Percentiles rank a stretch among this genome's conserved stretches.
Conservation (phyloP, 2,888 invertebrate genomes). For the Diarsia brunnea region DNA sequence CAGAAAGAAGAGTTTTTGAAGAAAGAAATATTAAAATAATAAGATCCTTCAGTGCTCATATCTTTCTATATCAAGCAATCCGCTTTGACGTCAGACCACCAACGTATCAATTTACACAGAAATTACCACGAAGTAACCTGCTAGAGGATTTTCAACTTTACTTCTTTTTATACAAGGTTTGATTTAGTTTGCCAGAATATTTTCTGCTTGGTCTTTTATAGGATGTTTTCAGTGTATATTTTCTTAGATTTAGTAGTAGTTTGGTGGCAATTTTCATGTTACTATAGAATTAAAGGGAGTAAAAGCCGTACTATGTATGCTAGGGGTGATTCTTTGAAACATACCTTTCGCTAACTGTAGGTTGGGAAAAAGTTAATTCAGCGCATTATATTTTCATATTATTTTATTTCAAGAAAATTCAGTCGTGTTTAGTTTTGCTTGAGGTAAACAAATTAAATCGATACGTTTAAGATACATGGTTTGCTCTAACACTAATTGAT, state of each 20-base stretch:
- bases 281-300: conserved; percentile 2
- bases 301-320: background rate
- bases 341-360: background rate
- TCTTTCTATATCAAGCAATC: conserved; percentile 37
- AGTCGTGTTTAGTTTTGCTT: background rate
- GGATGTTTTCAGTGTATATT: conserved; percentile 39
- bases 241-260: conserved; percentile 37
- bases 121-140: conserved; percentile 33
- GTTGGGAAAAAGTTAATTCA: background rate
- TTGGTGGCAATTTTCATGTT: conserved; percentile 25
- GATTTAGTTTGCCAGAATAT: conserved; percentile 15
- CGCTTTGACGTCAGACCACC: conserved; percentile 49
- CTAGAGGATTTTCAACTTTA: conserved; percentile 27
- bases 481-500: background rate
- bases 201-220: conserved; percentile 35
- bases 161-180: background rate
- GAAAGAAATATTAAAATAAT: conserved; percentile 25
- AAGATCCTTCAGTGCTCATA: conserved; percentile 13
- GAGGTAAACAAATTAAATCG: background rate
- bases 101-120: conserved; percentile 64
- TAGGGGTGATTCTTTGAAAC: background rate
- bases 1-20: background rate
- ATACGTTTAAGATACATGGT: background rate
- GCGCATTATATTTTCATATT: background rate
- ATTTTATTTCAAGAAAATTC: background rate